Conservation (phyloP, 2,888 invertebrate genomes). For the Auanema sp. region DNA sequence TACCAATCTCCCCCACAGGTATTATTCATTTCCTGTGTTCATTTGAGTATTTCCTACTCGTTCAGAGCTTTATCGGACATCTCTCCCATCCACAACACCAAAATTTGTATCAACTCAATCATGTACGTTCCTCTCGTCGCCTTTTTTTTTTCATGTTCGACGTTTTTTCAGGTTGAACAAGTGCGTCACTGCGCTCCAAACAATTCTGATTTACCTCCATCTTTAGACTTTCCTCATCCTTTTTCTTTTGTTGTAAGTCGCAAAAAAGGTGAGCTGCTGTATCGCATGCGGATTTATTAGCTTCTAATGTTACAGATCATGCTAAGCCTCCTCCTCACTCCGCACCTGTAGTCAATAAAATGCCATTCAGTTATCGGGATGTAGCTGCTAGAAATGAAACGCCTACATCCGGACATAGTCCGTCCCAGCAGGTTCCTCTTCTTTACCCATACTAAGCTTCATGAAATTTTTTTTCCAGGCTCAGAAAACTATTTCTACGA, state of each 20-base stretch:
- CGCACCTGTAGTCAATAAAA: conserved; percentile 38
- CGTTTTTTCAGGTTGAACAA: too few species aligned
- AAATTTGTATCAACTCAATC: too few species aligned
- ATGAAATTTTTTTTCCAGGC: too few species aligned
- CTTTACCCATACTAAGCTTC: too few species aligned
- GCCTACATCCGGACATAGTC: background rate
- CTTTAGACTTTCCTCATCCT: conserved; percentile 2
- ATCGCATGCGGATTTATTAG: background rate
- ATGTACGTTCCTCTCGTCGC: too few species aligned
- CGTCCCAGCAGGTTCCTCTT: too few species aligned
- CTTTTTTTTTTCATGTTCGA: too few species aligned
- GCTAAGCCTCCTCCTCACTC: conserved; percentile 31
- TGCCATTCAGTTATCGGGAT: conserved; percentile 36
- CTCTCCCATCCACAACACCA: too few species aligned
- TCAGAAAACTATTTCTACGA: too few species aligned
- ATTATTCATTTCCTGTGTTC: background rate
- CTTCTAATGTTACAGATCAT: background rate
- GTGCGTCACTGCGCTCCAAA: too few species aligned
- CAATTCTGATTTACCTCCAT: background rate
- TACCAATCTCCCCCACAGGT: background rate
- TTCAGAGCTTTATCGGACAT: too few species aligned
- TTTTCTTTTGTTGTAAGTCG: background rate
- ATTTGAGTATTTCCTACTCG: background rate
- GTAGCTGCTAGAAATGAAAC: conserved; percentile 14
- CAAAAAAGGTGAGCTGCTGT: background rate